These are phyloP conservation scores for Argyrosomus japonicus DNA, from an alignment of 2,113 vertebrate genomes.

Conservation along the genomic window DNA sequence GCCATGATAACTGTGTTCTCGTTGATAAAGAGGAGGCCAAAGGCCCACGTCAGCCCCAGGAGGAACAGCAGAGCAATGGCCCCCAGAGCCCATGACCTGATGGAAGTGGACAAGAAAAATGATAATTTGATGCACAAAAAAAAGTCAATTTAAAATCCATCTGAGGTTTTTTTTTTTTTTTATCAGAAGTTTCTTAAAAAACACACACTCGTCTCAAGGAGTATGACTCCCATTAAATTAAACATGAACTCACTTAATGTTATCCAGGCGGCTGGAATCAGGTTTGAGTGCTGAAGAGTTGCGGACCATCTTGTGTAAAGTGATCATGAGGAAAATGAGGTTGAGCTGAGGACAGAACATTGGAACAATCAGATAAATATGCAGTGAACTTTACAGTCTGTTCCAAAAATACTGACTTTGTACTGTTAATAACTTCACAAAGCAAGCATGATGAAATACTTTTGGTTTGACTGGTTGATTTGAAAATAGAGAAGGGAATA, in stretches of 20 bases:
- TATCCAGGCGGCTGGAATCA: constrained; percentile 92
- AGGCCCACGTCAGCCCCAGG: constrained; percentile 94
- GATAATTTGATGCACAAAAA: neutral
- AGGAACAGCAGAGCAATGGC: constrained; percentile 91
- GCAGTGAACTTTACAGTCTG: neutral
- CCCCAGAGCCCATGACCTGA: constrained; percentile 92
- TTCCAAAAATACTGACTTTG: neutral
- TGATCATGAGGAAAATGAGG: constrained; percentile 94
- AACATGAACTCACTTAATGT: constrained; percentile 88
- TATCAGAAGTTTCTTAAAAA: neutral
- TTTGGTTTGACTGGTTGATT: constrained; percentile 40
- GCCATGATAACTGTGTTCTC: constrained; percentile 93
- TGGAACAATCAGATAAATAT: constrained; percentile 5
- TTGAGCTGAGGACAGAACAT: constrained; percentile 86
- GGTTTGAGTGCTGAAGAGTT: constrained; percentile 93
- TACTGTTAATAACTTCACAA: constrained; percentile 8
- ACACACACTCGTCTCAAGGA: neutral
- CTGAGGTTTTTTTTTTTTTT: neutral
- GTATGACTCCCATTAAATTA: neutral
- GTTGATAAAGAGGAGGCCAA: constrained; percentile 93
- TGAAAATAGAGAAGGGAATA: constrained; percentile 29
- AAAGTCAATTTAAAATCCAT: fast-evolving
- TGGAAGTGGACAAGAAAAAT: neutral
- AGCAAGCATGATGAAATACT: constrained; percentile 17
- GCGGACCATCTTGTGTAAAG: constrained; percentile 94